Conservation (phyloP, 2,888 invertebrate genomes). For the Hoplodrina blanda region DNA sequence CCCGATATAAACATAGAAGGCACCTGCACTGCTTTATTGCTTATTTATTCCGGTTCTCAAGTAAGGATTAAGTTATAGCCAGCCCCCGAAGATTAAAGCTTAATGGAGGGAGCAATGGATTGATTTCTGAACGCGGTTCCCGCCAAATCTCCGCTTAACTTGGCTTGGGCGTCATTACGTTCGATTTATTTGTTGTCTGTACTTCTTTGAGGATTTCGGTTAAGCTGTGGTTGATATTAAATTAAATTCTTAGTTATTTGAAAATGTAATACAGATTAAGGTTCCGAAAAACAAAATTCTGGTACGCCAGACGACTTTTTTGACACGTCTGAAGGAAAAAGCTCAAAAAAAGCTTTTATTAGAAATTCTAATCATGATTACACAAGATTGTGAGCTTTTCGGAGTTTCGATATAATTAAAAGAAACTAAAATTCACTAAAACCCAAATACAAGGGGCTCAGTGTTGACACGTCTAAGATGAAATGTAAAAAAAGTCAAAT, state of each 20-base stretch:
- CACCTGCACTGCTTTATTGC: slow-evolving; percentile 89
- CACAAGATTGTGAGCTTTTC: slow-evolving; percentile 28
- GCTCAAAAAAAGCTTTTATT: slow-evolving; percentile 6
- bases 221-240: slow-evolving; percentile 49
- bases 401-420: slow-evolving; percentile 54
- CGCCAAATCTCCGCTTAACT: slow-evolving; percentile 77
- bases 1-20: slow-evolving; percentile 78
- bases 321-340: not conserved
- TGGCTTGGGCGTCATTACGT: slow-evolving; percentile 65
- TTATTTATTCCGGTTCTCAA: slow-evolving; percentile 89
- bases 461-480: slow-evolving; percentile 77
- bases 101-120: slow-evolving; percentile 87
- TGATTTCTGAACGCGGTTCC: slow-evolving; percentile 87
- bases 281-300: not conserved
- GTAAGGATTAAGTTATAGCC: slow-evolving; percentile 90
- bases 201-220: slow-evolving; percentile 51
- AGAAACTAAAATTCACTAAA: slow-evolving; percentile 38
- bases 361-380: slow-evolving; percentile 44
- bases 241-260: slow-evolving; percentile 35
- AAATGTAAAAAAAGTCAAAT: slow-evolving; percentile 84
- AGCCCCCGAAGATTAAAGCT: slow-evolving; percentile 89
- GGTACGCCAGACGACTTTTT: not conserved
- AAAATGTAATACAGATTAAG: slow-evolving; percentile 2
- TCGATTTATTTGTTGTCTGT: slow-evolving; percentile 67
- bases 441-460: slow-evolving; percentile 46